Base-by-base conservation (phyloP, 2,888 invertebrate species). In the Halictus quadricinctus region DNA sequence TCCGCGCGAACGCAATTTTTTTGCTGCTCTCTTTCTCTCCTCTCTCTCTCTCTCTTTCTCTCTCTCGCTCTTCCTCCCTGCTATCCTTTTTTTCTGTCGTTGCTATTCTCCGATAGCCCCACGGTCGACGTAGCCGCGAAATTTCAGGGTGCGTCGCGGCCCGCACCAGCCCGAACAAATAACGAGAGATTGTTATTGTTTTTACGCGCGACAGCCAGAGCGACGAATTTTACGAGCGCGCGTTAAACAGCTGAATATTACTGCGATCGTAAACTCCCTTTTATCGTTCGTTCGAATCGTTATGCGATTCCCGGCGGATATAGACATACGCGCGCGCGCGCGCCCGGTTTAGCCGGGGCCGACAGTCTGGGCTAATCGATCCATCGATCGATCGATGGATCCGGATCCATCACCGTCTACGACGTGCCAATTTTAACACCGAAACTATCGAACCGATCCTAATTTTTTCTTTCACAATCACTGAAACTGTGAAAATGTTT, bases 241-340 rank as follows among this genome's bases (percentile, higher is more conserved):
- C 86, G 87, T 88, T 90, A 90, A 90, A 90, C 90, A 88, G 90
- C 87, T 84, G 89, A 88, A 90, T 90, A 89, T 90, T 89, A 90
- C 88, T 79, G 87, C 86, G 86, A 83, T 90, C 90, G 90, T 90
- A 90, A 90, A 90, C 72, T 88, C 83, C 86, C 88, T 89, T 89
- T 90, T 90, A 90, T 90, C 90, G 90, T 87, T 84, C 85, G 83
- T 89, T 84, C 83, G 85, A 86, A 88, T 89, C 88, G 90, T 90
- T 89, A 86, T 83, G 90, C 90, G 90, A 90, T 89, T 84, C 78
- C 80, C 84, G 84, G 76, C 83, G 76, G 89, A 88, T 88, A 88
- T 76, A 80, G 69, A 60, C 25, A 50, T 76, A 78, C 41, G 41
- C 36, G 48, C 36, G 13, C n/a, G 76, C 41, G 41, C 41, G 48